Conservation (phyloP, 2,888 invertebrate genomes). For the Chirona hameri region DNA sequence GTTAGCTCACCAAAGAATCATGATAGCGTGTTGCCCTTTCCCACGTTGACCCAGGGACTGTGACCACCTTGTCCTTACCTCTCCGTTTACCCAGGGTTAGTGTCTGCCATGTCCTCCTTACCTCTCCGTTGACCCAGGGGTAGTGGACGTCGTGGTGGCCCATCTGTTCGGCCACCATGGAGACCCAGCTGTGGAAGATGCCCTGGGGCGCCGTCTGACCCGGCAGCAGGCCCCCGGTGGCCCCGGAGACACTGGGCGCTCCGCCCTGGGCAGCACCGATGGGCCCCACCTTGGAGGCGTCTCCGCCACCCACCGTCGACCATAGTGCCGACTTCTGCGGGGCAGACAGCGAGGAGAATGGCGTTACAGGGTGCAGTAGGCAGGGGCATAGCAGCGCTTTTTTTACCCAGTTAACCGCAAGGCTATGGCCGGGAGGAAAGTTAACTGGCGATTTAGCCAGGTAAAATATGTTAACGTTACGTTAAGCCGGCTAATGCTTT, state of each 20-base stretch:
- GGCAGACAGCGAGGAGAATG: neutral
- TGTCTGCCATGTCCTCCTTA: neutral
- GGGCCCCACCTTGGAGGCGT: neutral
- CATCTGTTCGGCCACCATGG: constrained; percentile 29
- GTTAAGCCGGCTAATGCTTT: too few relatives aligned
- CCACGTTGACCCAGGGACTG: too few relatives aligned
- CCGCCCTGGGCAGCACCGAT: neutral
- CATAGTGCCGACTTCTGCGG: constrained; percentile 9
- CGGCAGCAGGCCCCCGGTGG: neutral
- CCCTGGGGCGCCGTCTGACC: constrained; percentile 27
- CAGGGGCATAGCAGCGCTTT: too few relatives aligned
- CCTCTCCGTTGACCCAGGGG: constrained; percentile 22
- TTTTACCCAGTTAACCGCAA: too few relatives aligned
- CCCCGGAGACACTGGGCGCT: neutral
- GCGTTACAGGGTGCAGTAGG: too few relatives aligned
- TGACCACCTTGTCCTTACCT: too few relatives aligned
- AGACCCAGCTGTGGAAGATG: constrained; percentile 29
- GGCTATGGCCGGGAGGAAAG: too few relatives aligned
- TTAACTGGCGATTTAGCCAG: too few relatives aligned
- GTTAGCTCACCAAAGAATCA: too few relatives aligned
- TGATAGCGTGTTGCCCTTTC: too few relatives aligned
- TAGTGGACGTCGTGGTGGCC: constrained; percentile 28
- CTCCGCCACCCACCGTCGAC: neutral
- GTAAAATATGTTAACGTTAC: too few relatives aligned
- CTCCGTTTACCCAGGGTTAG: too few relatives aligned